Evolutionary conservation across 2,113 vertebrate species (phyloP).

Genomic region (Odontophorus gujanensis): DNA sequence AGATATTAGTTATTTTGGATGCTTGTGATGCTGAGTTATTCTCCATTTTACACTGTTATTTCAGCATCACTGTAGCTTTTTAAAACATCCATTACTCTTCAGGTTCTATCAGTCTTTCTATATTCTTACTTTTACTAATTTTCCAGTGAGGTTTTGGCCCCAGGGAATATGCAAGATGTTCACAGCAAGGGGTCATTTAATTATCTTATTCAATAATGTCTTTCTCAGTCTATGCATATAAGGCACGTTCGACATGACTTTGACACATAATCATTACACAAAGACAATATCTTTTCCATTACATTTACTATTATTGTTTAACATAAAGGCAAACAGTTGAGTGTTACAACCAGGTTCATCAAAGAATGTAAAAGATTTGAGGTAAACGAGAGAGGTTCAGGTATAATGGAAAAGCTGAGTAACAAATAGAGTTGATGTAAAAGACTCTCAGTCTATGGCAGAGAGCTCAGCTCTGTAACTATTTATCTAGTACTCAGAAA

Average conservation of each 20-base stretch:
- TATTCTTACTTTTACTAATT: background rate
- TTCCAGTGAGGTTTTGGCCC: background rate
- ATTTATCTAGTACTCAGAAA: background rate
- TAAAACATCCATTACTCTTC: background rate
- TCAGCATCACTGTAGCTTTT: background rate
- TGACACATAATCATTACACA: background rate
- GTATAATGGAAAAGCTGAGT: background rate
- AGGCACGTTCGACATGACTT: background rate
- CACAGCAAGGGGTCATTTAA: background rate
- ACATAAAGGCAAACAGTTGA: background rate
- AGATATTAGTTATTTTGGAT: background rate
- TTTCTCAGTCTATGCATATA: background rate
- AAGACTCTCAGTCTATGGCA: background rate
- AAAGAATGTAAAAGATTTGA: background rate
- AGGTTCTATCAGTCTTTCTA: background rate
- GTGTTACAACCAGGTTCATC: background rate
- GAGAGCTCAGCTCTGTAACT: background rate
- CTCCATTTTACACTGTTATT: background rate
- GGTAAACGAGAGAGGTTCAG: background rate
- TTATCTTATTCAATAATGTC: rapidly evolving
- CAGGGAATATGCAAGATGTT: background rate
- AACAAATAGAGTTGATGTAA: background rate
- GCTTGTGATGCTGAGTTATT: background rate
- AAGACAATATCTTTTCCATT: background rate
- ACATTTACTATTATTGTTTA: background rate